phyloP scores from a whole-genome alignment of 1,140 invertebrate species.

The Ostrea edulis region DNA sequence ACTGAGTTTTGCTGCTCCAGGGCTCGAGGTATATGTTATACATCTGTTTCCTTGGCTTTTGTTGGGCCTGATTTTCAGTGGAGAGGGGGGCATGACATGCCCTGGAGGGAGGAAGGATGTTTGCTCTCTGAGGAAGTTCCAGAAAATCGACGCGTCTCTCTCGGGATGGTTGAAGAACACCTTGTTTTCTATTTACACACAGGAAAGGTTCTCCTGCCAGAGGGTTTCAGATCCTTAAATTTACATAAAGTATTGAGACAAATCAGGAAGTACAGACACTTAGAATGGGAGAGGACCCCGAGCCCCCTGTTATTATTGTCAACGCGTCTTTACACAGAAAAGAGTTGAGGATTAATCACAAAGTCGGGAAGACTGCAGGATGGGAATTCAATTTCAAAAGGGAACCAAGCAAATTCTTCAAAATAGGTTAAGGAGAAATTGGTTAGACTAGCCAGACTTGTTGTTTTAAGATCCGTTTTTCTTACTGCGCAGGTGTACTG shows the following conservation, averaged over 20 bases:
- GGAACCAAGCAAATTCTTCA: background rate
- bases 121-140: background rate
- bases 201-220: background rate
- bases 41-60: slow-evolving; percentile 8
- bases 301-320: slow-evolving; percentile 6
- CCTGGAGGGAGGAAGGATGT: background rate
- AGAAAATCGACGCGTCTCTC: background rate
- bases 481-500: background rate
- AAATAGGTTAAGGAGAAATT: slow-evolving; percentile 5
- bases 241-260: slow-evolving; percentile 31
- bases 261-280: background rate
- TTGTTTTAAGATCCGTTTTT: background rate
- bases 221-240: background rate
- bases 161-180: background rate
- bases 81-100: background rate
- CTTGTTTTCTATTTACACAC: slow-evolving; percentile 4
- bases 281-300: background rate
- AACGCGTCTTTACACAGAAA: background rate
- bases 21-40: background rate
- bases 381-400: background rate
- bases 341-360: background rate
- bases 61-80: background rate
- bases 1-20: too few species aligned
- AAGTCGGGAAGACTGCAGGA: background rate
- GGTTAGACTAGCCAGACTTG: background rate